A percentile compares a stretch with the other conserved stretches of the same genome.
Evolutionary conservation across 2,113 vertebrate species (phyloP).

Genomic region (Neodontobutis hainanensis): DNA sequence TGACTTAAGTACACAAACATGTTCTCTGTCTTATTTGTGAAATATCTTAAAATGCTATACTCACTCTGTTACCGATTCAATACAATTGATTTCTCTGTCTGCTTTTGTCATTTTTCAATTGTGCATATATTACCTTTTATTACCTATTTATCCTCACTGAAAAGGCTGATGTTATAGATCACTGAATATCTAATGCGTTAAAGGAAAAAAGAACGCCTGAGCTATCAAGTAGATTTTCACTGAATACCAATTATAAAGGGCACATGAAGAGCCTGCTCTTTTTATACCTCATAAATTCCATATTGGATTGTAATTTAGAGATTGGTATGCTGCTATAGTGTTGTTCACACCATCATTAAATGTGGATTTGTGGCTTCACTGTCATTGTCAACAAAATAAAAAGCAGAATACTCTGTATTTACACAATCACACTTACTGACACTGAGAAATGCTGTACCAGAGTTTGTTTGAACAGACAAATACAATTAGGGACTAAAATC

Average conservation of each 20-base stretch:
- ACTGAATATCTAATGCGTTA: constrained; percentile 15
- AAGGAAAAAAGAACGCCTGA: constrained; percentile 12
- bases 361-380: constrained; percentile 18
- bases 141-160: constrained; percentile 20
- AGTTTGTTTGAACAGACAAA: too few relatives aligned
- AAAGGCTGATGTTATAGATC: constrained; percentile 19
- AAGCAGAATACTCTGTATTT: too few relatives aligned
- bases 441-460: too few relatives aligned
- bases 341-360: not conserved
- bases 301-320: not conserved
- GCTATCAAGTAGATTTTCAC: constrained; percentile 1
- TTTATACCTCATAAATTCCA: constrained; percentile 13
- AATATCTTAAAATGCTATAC: constrained; percentile 26
- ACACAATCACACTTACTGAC: too few relatives aligned
- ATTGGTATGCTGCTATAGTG: too few relatives aligned
- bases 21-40: constrained; percentile 19
- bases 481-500: too few relatives aligned
- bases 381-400: too few relatives aligned
- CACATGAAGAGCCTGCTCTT: constrained; percentile 1
- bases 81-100: constrained; percentile 40
- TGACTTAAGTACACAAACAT: constrained; percentile 14
- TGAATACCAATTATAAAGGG: constrained; percentile 28
- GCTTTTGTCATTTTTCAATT: constrained; percentile 37
- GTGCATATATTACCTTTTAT: constrained; percentile 28
- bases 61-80: constrained; percentile 16